Evolutionary conservation across 1,140 invertebrate species (phyloP).

Genomic region (Acyrthosiphon pisum): DNA sequence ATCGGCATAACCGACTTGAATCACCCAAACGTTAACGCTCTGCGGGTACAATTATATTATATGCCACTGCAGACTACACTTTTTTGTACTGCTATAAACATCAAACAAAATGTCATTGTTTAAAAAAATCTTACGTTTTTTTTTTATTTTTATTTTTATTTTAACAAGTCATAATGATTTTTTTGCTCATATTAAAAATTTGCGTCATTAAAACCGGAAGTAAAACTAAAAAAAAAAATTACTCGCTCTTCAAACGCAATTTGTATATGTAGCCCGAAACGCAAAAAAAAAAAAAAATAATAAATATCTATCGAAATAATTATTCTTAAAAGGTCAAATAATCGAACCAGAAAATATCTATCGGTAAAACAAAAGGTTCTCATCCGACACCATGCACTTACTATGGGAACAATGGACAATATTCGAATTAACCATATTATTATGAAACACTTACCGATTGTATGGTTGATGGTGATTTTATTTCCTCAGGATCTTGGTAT

Average conservation of each 20-base stretch:
- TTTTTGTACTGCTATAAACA: neutral
- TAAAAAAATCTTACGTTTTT: neutral
- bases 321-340: neutral
- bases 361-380: neutral
- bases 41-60: neutral
- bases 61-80: neutral
- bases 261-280: neutral
- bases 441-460: neutral
- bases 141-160: neutral
- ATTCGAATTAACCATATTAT: neutral
- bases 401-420: neutral
- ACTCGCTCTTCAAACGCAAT: neutral
- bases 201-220: neutral
- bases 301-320: neutral
- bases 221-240: neutral
- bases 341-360: neutral
- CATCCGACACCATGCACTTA: neutral
- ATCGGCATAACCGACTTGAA: neutral
- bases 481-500: slow-evolving; percentile 67
- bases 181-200: neutral
- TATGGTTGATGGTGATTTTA: neutral
- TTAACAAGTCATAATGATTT: neutral
- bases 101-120: neutral
- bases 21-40: neutral
- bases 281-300: neutral